Evolutionary conservation across 1,140 invertebrate genomes (phyloP).

Genomic region (Acromyrmex charruanus): DNA sequence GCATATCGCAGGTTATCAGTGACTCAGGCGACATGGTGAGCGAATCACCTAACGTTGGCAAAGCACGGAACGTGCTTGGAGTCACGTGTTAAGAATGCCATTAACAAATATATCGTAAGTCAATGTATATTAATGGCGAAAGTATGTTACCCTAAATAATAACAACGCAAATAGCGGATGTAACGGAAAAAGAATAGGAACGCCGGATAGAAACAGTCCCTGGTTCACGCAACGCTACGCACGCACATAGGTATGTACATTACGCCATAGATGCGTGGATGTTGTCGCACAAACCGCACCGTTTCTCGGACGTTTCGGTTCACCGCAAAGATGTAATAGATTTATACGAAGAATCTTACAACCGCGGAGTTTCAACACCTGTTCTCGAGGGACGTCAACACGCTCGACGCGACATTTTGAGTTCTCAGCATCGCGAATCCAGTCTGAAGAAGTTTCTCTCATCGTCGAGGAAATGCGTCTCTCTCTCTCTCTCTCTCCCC

Average conservation of each 20-base stretch:
- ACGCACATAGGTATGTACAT: neutral
- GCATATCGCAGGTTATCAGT: too few relatives aligned
- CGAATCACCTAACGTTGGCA: too few relatives aligned
- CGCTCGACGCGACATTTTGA: neutral
- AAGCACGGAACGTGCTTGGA: too few relatives aligned
- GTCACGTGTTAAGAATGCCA: neutral
- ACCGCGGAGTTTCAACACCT: constrained; percentile 15
- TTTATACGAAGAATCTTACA: constrained; percentile 25
- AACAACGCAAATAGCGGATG: constrained; percentile 1
- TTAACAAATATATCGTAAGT: neutral
- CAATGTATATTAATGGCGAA: neutral
- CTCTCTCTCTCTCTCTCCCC: neutral
- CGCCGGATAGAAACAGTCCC: neutral
- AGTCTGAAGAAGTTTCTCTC: neutral
- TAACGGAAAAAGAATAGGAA: constrained; percentile 26
- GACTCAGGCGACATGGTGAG: too few relatives aligned
- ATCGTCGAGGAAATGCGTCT: neutral
- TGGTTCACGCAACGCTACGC: constrained; percentile 7
- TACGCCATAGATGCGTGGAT: neutral
- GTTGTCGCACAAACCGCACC: constrained; percentile 9
- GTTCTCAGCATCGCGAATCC: neutral
- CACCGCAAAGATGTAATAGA: constrained; percentile 44
- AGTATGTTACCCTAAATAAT: neutral
- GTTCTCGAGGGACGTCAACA: neutral
- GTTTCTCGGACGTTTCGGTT: constrained; percentile 3